Evolutionary conservation across 2,888 invertebrate genomes (phyloP), one percentile per base, ranked within the genome.

Genomic region (Lagria hirta): DNA sequence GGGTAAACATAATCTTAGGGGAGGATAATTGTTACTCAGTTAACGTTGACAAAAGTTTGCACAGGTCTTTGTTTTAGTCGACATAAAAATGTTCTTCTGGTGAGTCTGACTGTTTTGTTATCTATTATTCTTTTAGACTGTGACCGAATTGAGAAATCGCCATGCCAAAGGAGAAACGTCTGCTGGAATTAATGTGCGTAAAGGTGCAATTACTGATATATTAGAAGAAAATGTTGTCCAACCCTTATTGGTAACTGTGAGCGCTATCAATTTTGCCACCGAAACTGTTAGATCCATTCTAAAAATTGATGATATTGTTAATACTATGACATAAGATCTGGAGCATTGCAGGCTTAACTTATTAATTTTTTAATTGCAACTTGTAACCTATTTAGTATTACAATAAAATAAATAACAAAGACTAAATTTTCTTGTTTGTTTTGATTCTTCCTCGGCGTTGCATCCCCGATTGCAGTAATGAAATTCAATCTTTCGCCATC

Each of bases 271-370:
- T 38, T 82, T 99, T 60, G 88, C 99, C 50, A 88, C 98, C 0
- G 99, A 99, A 77, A 97, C 97, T 33, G 92, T 98, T 49, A 84
- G 97, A 61, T 92, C 94, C 61, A 97, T 99, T 74, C 80, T 99
- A 67, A 99, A 99, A 78, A 99, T 99, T 64, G 99, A 99, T 74
- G 99, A 99, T 74, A 97, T 99, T 72, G 94, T 98, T 63, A n/a
- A n/a, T n/a, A n/a, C n/a, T n/a, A n/a, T n/a, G n/a, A n/a, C n/a
- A n/a, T n/a, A n/a, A n/a, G n/a, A n/a, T n/a, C n/a, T n/a, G n/a
- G n/a, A n/a, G n/a, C n/a, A n/a, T n/a, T n/a, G n/a, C n/a, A n/a
- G n/a, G n/a, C n/a, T n/a, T n/a, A n/a, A n/a, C n/a, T n/a, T n/a
- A n/a, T n/a, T n/a, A n/a, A n/a, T n/a, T n/a, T n/a, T n/a, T n/a